A percentile compares a stretch with the other conserved stretches of the same genome.
Evolutionary conservation across 37 sponge, comb jelly and placozoan genomes (phyloP).

Genomic region (Amphimedon queenslandica): DNA sequence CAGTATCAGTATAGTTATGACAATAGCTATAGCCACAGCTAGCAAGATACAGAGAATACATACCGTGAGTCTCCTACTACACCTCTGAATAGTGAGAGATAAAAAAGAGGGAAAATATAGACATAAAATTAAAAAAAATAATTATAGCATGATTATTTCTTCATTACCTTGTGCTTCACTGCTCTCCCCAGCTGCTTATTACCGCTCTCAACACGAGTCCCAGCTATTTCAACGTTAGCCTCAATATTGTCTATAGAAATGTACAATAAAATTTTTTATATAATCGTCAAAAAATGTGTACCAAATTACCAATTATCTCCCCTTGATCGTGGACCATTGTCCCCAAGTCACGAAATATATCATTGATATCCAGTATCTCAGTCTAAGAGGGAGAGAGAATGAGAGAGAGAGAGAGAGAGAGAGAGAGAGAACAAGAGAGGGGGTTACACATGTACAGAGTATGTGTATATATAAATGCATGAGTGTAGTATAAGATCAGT

Average conservation of each 20-base stretch:
- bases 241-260: slow-evolving; percentile 62
- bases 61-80: slow-evolving; percentile 43
- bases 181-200: slow-evolving; percentile 62
- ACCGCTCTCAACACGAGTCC: slow-evolving; percentile 42
- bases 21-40: slow-evolving; percentile 6
- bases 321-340: slow-evolving; percentile 91
- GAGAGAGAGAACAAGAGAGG: too few relatives aligned
- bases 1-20: slow-evolving; percentile 32
- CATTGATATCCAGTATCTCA: slow-evolving; percentile 82
- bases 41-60: slow-evolving; percentile 21
- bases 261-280: too few relatives aligned
- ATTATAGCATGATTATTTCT: neutral
- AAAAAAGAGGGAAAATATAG: neutral
- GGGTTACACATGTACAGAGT: too few relatives aligned
- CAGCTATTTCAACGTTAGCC: slow-evolving; percentile 58
- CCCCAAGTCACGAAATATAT: slow-evolving; percentile 84
- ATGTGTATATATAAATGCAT: slow-evolving; percentile 5
- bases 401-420: too few relatives aligned
- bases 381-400: too few relatives aligned
- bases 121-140: neutral
- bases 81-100: slow-evolving; percentile 13
- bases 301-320: slow-evolving; percentile 84
- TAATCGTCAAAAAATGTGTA: too few relatives aligned
- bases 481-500: too few relatives aligned
- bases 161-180: slow-evolving; percentile 46